Conservation (phyloP, 2,113 vertebrate genomes). For the Caracal caracal region DNA sequence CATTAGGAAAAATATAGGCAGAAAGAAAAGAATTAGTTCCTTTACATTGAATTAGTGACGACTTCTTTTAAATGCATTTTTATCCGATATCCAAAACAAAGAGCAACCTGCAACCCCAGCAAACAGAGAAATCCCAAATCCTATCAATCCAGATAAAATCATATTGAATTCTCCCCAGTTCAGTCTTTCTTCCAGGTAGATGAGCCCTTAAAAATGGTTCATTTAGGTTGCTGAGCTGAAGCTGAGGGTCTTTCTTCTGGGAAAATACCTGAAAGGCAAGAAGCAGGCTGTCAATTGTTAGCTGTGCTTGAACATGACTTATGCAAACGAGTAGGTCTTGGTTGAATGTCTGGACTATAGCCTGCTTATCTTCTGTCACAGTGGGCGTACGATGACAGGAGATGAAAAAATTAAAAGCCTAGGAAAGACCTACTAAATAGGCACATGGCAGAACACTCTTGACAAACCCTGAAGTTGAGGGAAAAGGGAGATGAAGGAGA, state of each 20-base stretch:
- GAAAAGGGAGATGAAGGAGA: not conserved
- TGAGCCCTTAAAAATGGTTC: not conserved
- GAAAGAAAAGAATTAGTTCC: not conserved
- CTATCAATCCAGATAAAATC: not conserved
- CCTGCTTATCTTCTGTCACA: not conserved
- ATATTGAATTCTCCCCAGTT: not conserved
- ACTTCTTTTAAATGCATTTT: conserved; percentile 10
- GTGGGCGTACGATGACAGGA: not conserved
- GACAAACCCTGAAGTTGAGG: not conserved
- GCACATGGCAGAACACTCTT: not conserved
- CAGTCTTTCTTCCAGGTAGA: not conserved
- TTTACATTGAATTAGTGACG: not conserved
- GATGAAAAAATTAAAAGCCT: not conserved
- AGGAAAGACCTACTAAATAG: not conserved
- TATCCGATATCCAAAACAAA: not conserved
- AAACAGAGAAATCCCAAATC: not conserved
- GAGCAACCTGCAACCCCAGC: not conserved
- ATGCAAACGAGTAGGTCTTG: not conserved
- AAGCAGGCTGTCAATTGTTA: not conserved
- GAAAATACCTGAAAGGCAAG: not conserved
- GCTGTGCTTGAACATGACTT: not conserved
- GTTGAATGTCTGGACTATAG: not conserved
- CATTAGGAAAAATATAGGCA: not conserved
- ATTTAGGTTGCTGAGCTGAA: not conserved
- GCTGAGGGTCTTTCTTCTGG: not conserved